These are phyloP conservation scores for Hemiprocne comata DNA, from an alignment of 2,113 vertebrate species.

Conservation along the genomic window DNA sequence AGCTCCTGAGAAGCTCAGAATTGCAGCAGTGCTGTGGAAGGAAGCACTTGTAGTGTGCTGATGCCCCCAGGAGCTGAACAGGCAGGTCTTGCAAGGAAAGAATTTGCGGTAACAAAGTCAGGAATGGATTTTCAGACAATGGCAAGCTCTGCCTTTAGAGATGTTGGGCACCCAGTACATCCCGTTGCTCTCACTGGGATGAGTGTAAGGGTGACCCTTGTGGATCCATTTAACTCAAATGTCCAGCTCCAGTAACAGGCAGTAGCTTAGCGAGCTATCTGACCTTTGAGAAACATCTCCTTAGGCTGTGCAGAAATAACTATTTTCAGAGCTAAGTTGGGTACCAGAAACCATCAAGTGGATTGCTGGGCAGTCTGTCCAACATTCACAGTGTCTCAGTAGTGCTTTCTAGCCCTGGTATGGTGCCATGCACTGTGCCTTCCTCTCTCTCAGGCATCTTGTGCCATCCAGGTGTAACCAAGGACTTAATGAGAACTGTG, in stretches of 20 bases:
- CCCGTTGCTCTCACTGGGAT: neutral
- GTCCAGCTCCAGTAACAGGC: neutral
- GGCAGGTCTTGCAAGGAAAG: neutral
- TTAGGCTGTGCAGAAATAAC: neutral
- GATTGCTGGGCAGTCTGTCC: neutral
- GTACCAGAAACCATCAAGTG: neutral
- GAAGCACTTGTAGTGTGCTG: neutral
- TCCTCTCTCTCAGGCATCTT: neutral
- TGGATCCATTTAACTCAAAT: neutral
- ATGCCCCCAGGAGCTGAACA: neutral
- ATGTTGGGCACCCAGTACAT: neutral
- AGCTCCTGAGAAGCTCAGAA: neutral
- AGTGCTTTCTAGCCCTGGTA: neutral
- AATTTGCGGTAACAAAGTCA: neutral
- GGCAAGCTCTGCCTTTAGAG: neutral
- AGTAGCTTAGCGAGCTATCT: neutral
- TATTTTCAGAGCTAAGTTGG: neutral
- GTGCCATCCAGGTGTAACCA: neutral
- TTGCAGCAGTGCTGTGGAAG: neutral
- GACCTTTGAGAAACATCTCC: neutral
- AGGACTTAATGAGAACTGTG: neutral
- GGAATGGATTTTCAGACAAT: neutral
- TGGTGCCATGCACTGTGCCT: neutral
- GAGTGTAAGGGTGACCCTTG: fast-evolving
- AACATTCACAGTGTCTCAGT: neutral